Base-by-base conservation (phyloP, 2,888 invertebrate species). In the Xylocampa areola region DNA sequence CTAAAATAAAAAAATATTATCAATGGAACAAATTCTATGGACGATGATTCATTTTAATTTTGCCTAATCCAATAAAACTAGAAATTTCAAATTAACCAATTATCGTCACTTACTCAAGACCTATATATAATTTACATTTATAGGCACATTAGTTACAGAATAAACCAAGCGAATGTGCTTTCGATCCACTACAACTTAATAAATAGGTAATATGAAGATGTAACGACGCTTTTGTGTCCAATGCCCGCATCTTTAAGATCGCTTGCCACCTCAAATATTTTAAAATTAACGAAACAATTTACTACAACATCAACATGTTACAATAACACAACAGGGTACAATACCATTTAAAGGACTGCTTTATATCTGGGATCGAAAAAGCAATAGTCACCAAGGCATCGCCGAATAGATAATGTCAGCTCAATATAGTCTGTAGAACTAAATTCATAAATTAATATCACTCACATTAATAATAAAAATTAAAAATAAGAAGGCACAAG, bases 131-230 rank as follows among this genome's bases (percentile, higher is more conserved):
- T 92, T 93, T 92, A 91, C 87, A 91, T 89, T 91, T 91, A 92
- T 92, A 93, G 93, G 93, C 92, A 93, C 93, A 92, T 92, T 88
- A 91, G 92, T 93, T 92, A 90, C 86, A 89, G 87, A 90, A 90
- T 87, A 91, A 92, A 91, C 86, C 86, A 91, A 90, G 90, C 91
- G 79, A 90, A 87, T 85, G 90, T 91, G 91, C 91, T 90, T 87
- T 84, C 88, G 87, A 92, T 91, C 89, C 89, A 84, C 91, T 92
- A 92, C 87, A 90, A 91, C 88, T 87, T 84, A 88, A 84, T 84
- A 87, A 82, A 85, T 87, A 86, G 81, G 79, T 84, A 85, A 84
- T 81, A 81, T 81, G 80, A 81, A 81, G 82, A 84, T 84, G 82
- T 86, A 80, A 84, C 75, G 83, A 88, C 88, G 86, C 85, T 87